Evolutionary conservation across 2,113 vertebrate genomes (phyloP).

Genomic region (Podiceps cristatus): DNA sequence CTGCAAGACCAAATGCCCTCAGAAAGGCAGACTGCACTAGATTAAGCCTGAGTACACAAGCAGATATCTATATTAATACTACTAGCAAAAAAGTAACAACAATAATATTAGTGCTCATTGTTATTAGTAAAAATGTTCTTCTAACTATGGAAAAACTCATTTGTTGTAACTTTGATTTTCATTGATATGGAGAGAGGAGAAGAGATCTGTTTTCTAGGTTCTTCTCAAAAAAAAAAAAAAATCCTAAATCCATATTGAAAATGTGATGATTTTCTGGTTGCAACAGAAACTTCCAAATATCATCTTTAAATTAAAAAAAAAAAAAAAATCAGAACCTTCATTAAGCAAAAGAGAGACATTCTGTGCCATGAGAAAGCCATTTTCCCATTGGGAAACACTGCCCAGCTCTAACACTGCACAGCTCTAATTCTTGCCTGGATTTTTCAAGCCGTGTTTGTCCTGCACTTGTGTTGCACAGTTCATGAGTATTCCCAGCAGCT

Average conservation of each 20-base stretch:
- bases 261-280: background rate
- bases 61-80: background rate
- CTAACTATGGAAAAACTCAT: background rate
- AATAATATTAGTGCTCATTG: background rate
- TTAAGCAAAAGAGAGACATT: background rate
- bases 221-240: background rate
- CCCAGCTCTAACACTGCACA: background rate
- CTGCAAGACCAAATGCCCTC: background rate
- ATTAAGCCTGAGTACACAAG: background rate
- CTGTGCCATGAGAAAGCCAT: background rate
- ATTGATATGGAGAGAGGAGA: background rate
- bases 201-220: background rate
- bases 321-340: background rate
- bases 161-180: background rate
- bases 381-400: background rate
- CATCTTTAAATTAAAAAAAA: background rate
- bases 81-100: background rate
- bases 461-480: background rate
- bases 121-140: background rate
- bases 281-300: background rate
- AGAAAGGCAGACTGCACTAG: background rate
- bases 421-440: background rate
- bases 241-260: background rate
- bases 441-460: background rate
- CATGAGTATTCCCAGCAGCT: background rate